These are phyloP conservation scores for Bombus consobrinus DNA, from an alignment of 1,140 invertebrate species.

Conservation along the genomic window DNA sequence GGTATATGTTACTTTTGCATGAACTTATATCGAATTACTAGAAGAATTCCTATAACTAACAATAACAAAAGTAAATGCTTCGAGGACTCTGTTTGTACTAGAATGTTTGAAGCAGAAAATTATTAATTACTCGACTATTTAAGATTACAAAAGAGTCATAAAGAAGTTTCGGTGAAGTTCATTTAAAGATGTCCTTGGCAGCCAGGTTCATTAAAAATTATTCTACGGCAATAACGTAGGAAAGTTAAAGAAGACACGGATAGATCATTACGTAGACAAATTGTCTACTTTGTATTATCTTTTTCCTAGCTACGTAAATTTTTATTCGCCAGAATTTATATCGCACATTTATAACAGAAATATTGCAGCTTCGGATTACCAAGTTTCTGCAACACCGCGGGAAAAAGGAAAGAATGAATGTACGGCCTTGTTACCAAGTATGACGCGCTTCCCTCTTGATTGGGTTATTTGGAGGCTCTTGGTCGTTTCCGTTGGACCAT, in stretches of 20 bases:
- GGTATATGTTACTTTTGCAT: too few species aligned
- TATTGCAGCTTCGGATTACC: conserved; percentile 39
- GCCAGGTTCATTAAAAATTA: neutral
- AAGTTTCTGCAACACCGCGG: neutral
- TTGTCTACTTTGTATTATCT: neutral
- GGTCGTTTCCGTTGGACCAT: conserved; percentile 28
- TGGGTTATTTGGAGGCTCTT: conserved; percentile 34
- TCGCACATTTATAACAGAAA: conserved; percentile 32
- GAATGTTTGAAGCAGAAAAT: too few species aligned
- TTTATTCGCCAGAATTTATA: conserved; percentile 23
- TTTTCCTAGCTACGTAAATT: neutral
- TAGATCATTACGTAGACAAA: conserved; percentile 3
- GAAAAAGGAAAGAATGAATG: conserved; percentile 9
- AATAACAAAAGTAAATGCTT: too few species aligned
- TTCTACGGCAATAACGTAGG: neutral
- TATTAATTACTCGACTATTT: too few species aligned
- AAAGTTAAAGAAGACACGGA: neutral
- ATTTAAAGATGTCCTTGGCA: neutral
- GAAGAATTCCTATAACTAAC: too few species aligned
- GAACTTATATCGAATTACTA: too few species aligned
- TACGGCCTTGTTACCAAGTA: conserved; percentile 24
- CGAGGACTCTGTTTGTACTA: too few species aligned
- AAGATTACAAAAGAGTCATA: too few species aligned
- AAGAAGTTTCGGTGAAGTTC: too few species aligned
- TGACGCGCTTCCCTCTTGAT: conserved; percentile 11